Percentiles rank a stretch among this genome's conserved stretches.
Conservation (phyloP, 2,797 vertebrate genomes). For the Pangasius larnaudii region DNA sequence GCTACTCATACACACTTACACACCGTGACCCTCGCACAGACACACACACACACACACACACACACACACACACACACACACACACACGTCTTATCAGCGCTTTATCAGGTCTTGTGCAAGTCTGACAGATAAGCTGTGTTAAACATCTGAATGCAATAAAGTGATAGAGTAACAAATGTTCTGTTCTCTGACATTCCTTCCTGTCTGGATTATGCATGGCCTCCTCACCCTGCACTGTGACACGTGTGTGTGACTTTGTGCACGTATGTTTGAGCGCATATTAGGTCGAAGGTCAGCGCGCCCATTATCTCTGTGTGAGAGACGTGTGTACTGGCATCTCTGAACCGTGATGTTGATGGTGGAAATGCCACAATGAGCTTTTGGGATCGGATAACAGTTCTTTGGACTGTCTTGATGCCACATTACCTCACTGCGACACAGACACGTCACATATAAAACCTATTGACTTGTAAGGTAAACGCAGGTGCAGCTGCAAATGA, state of each 20-base stretch:
- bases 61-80: constrained; percentile 7
- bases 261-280: constrained; percentile 15
- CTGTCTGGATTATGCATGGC: constrained; percentile 41
- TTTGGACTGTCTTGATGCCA: neutral
- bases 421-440: neutral
- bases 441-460: neutral
- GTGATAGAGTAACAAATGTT: constrained; percentile 55
- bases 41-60: neutral
- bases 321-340: neutral
- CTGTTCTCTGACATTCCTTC: constrained; percentile 51
- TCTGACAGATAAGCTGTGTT: constrained; percentile 21
- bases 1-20: neutral
- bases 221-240: constrained; percentile 20
- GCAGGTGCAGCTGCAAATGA: neutral
- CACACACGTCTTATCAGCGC: neutral
- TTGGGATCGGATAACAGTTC: neutral
- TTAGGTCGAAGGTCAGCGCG: constrained; percentile 17
- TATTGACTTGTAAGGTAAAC: neutral
- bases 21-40: constrained; percentile 15
- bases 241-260: constrained; percentile 21
- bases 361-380: neutral
- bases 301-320: neutral
- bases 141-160: constrained; percentile 53
- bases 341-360: neutral
- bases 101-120: constrained; percentile 62